Evolutionary conservation across 2,888 invertebrate genomes (phyloP).

Genomic region (Maniola hyperantus): DNA sequence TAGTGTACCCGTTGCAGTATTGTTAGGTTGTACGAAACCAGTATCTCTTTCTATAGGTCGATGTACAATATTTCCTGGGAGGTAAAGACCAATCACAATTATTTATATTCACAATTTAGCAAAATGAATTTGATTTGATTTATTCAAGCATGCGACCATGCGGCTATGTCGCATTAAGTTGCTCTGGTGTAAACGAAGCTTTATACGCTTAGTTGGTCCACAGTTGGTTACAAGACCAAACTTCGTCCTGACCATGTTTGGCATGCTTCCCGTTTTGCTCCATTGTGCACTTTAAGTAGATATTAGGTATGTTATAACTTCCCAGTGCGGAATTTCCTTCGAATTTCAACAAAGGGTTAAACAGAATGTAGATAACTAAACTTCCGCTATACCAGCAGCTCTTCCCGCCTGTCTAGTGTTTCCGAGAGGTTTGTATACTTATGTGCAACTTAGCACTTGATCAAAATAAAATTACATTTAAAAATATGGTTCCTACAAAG

Average conservation of each 20-base stretch:
- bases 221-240: not conserved
- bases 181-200: no score
- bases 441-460: not conserved
- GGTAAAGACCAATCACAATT: no score
- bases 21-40: no score
- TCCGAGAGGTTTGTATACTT: not conserved
- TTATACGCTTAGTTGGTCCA: not conserved
- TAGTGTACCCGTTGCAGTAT: no score
- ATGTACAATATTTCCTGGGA: no score
- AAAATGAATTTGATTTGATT: no score
- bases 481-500: no score
- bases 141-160: no score
- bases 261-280: slow-evolving; percentile 5
- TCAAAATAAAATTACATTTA: no score
- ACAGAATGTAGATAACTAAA: not conserved
- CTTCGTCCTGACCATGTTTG: not conserved
- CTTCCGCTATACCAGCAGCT: not conserved
- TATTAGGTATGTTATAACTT: not conserved
- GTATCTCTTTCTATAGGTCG: no score
- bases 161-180: no score
- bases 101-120: no score
- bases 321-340: slow-evolving; percentile 10
- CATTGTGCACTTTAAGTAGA: not conserved
- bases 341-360: slow-evolving; percentile 11
- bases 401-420: not conserved